Evolutionary conservation across 1,140 invertebrate species (phyloP).

Genomic region (Halictus rubicundus): DNA sequence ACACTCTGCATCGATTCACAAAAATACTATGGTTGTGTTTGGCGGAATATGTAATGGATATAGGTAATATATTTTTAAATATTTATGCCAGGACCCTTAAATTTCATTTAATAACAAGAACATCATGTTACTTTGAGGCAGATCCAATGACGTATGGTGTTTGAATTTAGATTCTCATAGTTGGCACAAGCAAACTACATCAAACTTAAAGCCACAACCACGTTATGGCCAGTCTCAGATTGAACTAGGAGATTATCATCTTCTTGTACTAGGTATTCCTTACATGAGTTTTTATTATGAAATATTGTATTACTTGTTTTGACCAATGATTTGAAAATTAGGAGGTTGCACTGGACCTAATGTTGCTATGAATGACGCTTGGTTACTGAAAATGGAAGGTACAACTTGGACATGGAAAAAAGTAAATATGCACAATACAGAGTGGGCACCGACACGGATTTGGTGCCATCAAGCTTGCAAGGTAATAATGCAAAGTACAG

Average conservation of each 20-base stretch:
- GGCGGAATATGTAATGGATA: slow-evolving; percentile 84
- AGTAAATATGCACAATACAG: slow-evolving; percentile 87
- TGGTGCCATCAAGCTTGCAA: slow-evolving; percentile 96
- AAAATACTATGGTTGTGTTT: slow-evolving; percentile 94
- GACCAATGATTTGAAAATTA: slow-evolving; percentile 68
- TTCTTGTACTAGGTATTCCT: slow-evolving; percentile 85
- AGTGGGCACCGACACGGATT: slow-evolving; percentile 90
- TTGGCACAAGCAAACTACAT: slow-evolving; percentile 89
- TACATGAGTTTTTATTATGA: background rate
- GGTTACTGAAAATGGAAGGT: slow-evolving; percentile 84
- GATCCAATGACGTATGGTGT: slow-evolving; percentile 95
- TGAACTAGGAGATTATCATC: slow-evolving; percentile 84
- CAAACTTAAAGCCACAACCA: slow-evolving; percentile 86
- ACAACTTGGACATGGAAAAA: slow-evolving; percentile 90
- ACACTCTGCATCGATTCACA: slow-evolving; percentile 95
- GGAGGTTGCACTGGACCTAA: slow-evolving; percentile 87
- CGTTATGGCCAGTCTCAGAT: slow-evolving; percentile 96
- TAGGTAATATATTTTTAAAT: slow-evolving; percentile 63
- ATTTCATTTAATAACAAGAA: slow-evolving; percentile 20
- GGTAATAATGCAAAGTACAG: slow-evolving; percentile 77
- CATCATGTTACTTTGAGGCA: slow-evolving; percentile 58
- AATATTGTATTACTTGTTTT: background rate
- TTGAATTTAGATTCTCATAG: slow-evolving; percentile 88
- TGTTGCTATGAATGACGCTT: slow-evolving; percentile 86
- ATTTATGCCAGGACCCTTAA: background rate